These are phyloP conservation scores for Brachyhypopomus occidentalis DNA, from an alignment of 2,113 vertebrate species.

Conservation along the genomic window DNA sequence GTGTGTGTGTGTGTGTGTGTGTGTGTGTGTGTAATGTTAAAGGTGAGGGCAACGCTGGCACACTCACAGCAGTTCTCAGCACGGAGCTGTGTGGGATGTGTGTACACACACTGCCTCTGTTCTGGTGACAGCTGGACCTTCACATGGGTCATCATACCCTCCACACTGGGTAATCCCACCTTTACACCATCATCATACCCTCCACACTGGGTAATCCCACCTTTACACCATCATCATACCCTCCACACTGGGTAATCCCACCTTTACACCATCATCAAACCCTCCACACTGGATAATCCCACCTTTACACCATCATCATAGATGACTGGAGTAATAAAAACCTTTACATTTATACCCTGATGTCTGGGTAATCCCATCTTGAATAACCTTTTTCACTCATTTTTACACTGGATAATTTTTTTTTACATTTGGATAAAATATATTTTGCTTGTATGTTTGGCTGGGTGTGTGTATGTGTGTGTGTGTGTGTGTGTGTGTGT, in stretches of 20 bases:
- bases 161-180: no score
- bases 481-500: slow-evolving; percentile 17
- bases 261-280: slow-evolving; percentile 33
- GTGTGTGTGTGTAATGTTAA: background rate
- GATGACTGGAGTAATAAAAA: no score
- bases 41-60: slow-evolving; percentile 72
- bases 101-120: slow-evolving; percentile 71
- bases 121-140: slow-evolving; percentile 71
- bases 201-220: slow-evolving; percentile 69
- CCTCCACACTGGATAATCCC: slow-evolving; percentile 36
- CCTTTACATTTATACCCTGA: no score
- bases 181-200: slow-evolving; percentile 58
- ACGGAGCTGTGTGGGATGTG: slow-evolving; percentile 63
- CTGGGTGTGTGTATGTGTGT: no score
- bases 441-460: no score
- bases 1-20: background rate
- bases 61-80: slow-evolving; percentile 70
- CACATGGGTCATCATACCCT: slow-evolving; percentile 62
- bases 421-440: no score
- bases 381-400: no score
- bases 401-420: no score
- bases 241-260: background rate
- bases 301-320: slow-evolving; percentile 23
- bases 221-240: slow-evolving; percentile 51
- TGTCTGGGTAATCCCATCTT: no score